Evolutionary conservation across 2,797 vertebrate species (phyloP).

Genomic region (Thripadectes ignobilis): DNA sequence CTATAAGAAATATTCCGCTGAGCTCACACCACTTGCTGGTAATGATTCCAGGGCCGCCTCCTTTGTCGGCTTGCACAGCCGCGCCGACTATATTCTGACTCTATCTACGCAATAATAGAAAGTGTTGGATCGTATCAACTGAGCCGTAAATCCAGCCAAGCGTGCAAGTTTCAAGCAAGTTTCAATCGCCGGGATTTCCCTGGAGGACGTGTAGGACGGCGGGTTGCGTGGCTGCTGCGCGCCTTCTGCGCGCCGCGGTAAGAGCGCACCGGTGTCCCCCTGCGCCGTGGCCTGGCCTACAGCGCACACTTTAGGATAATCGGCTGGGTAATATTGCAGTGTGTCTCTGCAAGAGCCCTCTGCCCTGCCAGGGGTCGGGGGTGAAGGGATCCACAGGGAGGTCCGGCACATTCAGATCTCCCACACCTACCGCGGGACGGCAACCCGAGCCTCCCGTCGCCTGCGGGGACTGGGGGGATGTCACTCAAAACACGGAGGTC

Average conservation of each 20-base stretch:
- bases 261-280: accelerated
- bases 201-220: background rate
- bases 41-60: background rate
- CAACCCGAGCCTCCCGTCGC: background rate
- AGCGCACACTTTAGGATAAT: background rate
- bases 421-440: background rate
- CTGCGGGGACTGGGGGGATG: background rate
- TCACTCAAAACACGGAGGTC: background rate
- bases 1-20: background rate
- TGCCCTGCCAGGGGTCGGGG: background rate
- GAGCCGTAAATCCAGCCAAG: background rate
- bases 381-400: background rate
- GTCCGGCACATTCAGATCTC: background rate
- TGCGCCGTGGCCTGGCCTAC: background rate
- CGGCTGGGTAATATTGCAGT: accelerated
- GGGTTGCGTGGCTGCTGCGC: background rate
- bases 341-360: background rate
- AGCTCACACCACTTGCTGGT: background rate
- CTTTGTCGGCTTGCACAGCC: background rate
- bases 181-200: background rate
- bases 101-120: background rate
- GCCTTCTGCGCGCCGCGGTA: background rate
- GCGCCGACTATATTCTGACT: background rate
- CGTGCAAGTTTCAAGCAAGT: background rate
- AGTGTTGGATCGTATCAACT: background rate